Percentiles rank a stretch among this genome's conserved stretches.
Conservation (phyloP, 37 sponge, comb jelly and placozoan genomes). For the Geodia barretti region DNA sequence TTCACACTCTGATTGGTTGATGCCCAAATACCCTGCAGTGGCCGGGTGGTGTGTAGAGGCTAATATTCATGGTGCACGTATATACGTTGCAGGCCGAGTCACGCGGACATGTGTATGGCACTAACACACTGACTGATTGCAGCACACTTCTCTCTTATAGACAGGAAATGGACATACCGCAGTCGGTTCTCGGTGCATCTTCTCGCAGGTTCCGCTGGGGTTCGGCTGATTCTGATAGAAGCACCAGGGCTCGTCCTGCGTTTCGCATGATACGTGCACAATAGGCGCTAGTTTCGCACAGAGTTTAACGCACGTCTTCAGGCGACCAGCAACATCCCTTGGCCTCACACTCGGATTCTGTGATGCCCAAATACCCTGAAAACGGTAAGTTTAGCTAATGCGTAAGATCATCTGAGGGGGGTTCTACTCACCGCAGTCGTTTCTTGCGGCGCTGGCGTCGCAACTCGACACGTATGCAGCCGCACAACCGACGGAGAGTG, state of each 20-base stretch:
- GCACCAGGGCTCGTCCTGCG: constrained; percentile 45
- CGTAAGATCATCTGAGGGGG: too few species aligned
- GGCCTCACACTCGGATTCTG: constrained; percentile 20
- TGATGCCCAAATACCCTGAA: constrained; percentile 14
- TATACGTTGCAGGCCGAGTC: too few species aligned
- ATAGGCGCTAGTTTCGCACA: too few species aligned
- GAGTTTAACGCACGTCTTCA: constrained; percentile 16
- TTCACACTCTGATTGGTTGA: constrained; percentile 53
- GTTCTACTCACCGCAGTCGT: not conserved
- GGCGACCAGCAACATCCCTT: constrained; percentile 66
- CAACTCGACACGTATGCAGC: not conserved
- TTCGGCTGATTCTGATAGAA: constrained; percentile 24
- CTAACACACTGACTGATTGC: too few species aligned
- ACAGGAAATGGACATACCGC: constrained; percentile 11
- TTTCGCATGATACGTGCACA: too few species aligned
- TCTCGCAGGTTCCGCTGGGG: not conserved
- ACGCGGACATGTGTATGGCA: too few species aligned
- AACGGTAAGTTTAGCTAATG: too few species aligned
- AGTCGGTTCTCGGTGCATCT: constrained; percentile 31
- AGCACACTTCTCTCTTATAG: not conserved
- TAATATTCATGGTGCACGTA: too few species aligned
- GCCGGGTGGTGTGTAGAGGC: too few species aligned
- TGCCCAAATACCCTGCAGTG: constrained; percentile 34
- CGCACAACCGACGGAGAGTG: not conserved
- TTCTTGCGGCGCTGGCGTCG: not conserved